phyloP scores from a whole-genome alignment of 2,113 vertebrate species.

The Fulmarus glacialis region DNA sequence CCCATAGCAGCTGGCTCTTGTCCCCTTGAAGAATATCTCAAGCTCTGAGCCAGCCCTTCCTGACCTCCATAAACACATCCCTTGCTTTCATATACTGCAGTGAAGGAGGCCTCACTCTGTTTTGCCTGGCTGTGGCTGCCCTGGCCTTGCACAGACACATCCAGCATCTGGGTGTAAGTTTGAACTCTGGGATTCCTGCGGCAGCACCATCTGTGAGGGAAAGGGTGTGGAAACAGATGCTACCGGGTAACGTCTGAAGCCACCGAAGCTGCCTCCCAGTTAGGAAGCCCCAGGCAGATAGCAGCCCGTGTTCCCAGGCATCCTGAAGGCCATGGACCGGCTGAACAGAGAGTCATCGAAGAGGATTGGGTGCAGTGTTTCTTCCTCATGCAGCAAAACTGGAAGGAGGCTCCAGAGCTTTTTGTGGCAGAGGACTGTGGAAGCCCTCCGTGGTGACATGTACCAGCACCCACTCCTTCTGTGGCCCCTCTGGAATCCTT shows the following conservation, averaged over 20 bases:
- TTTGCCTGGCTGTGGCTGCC: constrained; percentile 10
- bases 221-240: constrained; percentile 20
- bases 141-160: constrained; percentile 17
- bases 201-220: constrained; percentile 18
- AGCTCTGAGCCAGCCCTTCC: constrained; percentile 13
- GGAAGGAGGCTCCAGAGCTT: background rate
- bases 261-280: background rate
- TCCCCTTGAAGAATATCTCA: constrained; percentile 57
- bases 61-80: constrained; percentile 48
- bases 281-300: background rate
- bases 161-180: constrained; percentile 43
- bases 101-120: constrained; percentile 1
- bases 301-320: background rate
- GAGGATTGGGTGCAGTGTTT: background rate
- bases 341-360: background rate
- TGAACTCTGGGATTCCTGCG: background rate
- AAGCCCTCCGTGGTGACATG: background rate
- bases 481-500: background rate
- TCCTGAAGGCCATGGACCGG: background rate
- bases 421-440: background rate
- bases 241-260: background rate
- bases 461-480: background rate
- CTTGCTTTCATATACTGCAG: constrained; percentile 8
- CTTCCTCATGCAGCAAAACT: background rate
- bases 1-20: constrained; percentile 17